Conservation (phyloP, 2,797 vertebrate genomes). For the Cynodonichthys magdalenae region DNA sequence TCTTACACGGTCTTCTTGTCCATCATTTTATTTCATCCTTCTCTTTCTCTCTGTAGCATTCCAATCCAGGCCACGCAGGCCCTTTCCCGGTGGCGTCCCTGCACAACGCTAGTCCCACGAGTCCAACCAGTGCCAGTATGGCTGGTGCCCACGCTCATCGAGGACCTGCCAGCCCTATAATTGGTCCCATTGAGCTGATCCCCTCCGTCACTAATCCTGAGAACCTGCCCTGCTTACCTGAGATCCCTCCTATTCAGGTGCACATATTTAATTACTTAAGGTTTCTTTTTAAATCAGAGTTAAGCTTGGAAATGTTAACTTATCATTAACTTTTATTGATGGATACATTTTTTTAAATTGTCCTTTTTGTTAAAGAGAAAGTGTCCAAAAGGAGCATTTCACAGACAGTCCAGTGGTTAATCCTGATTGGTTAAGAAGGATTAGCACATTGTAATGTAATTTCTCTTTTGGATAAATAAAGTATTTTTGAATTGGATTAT, state of each 20-base stretch:
- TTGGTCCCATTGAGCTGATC: conserved; percentile 95
- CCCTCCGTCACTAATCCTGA: conserved; percentile 98
- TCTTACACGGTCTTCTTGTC: background rate
- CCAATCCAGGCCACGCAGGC: conserved; percentile 96
- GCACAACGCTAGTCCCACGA: conserved; percentile 96
- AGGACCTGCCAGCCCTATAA: conserved; percentile 92
- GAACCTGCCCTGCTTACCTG: conserved; percentile 96
- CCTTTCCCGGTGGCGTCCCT: conserved; percentile 96
- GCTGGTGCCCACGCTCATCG: conserved; percentile 89
- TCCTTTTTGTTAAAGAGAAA: no score
- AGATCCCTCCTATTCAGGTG: conserved; percentile 99
- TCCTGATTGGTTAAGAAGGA: no score
- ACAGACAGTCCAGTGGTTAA: no score
- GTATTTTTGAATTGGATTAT: no score
- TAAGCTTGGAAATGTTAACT: background rate
- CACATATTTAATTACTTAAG: conserved; percentile 9
- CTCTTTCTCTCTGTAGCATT: conserved; percentile 84
- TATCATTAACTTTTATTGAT: no score
- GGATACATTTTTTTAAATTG: no score
- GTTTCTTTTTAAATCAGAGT: background rate
- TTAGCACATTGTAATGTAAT: no score
- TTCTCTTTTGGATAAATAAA: no score
- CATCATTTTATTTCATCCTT: background rate
- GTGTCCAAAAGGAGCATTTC: no score
- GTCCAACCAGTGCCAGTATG: conserved; percentile 96